phyloP scores from a whole-genome alignment of 2,888 invertebrate genomes.

The Glomeris marginata region DNA sequence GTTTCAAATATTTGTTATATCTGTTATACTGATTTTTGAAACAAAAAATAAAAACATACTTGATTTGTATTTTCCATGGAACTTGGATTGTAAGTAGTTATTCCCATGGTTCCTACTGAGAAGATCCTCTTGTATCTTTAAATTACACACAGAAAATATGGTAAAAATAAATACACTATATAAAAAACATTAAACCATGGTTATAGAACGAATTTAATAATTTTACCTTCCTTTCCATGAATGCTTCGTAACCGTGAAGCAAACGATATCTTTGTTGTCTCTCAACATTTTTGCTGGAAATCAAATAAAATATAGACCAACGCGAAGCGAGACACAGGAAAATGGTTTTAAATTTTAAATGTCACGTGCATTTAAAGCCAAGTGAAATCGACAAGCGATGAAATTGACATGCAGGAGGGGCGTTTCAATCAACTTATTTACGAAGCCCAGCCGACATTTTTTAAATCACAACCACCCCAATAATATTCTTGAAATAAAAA shows the following conservation, averaged over 20 bases:
- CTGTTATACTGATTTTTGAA: neutral
- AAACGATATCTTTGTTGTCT: constrained; percentile 91
- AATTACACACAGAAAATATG: constrained; percentile 9
- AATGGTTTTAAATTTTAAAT: no score
- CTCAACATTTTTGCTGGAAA: constrained; percentile 36
- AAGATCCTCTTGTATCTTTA: constrained; percentile 86
- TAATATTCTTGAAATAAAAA: no score
- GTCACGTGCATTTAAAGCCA: no score
- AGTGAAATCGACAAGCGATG: no score
- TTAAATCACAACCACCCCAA: no score
- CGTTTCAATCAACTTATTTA: no score
- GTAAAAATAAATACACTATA: neutral
- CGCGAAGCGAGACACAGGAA: no score
- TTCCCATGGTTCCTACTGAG: constrained; percentile 85
- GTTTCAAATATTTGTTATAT: neutral
- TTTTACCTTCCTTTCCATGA: constrained; percentile 93
- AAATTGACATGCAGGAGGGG: no score
- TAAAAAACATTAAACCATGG: neutral
- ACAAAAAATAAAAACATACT: constrained; percentile 16
- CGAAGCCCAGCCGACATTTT: no score
- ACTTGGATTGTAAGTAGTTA: constrained; percentile 93
- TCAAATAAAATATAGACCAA: no score
- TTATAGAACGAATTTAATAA: neutral
- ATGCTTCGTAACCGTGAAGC: constrained; percentile 93
- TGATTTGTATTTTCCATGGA: constrained; percentile 83